Evolutionary conservation across 2,113 vertebrate species (phyloP), one percentile per base, ranked within the genome.

Genomic region (Oncorhynchus gorbuscha): DNA sequence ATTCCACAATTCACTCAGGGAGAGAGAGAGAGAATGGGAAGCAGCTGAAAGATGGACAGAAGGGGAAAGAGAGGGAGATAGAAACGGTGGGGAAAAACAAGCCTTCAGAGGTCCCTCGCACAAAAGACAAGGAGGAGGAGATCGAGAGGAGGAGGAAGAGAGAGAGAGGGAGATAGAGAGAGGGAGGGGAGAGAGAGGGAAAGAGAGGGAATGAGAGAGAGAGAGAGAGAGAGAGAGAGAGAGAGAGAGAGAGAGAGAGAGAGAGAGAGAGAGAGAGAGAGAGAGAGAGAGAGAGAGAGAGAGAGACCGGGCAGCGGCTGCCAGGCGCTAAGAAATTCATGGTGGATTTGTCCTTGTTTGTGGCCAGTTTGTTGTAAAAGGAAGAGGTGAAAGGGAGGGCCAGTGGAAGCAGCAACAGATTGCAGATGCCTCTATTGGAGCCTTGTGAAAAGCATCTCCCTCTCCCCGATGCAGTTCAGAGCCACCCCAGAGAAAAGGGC

Each of bases 351-450:
- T 90, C 86, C 91, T 90, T 86, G 86, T 92, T 89, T 79, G 79
- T 32, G 24, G 84, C 76, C 76, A 64, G 85, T 88, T 91, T 85
- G 77, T 80, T 83, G 88, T 89, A 91, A 90, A 74, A 89, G 71
- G 45, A 45, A 45, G 39, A 85, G 64, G 8, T 67, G 79, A 83
- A 87, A 84, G 79, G 83, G 84, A 66, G 9, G 74, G 80, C 79
- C 78, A 32, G 58, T 4, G 61, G 55, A 67, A 79, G 82, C 83
- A 79, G 86, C 89, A 89, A 85, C 91, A 89, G 90, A 90, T 88
- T 92, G 89, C 86, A 91, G 89, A 91, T 91, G 91, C 89, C 80
- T 83, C 91, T 84, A 83, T 90, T 90, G 87, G 88, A 90, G 82
- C 67, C 84, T 87, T 82, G 80, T 86, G 77, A 89, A 89, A 84